These are phyloP conservation scores for Osmoderma eremita DNA, from an alignment of 2,888 invertebrate species.

Conservation along the genomic window DNA sequence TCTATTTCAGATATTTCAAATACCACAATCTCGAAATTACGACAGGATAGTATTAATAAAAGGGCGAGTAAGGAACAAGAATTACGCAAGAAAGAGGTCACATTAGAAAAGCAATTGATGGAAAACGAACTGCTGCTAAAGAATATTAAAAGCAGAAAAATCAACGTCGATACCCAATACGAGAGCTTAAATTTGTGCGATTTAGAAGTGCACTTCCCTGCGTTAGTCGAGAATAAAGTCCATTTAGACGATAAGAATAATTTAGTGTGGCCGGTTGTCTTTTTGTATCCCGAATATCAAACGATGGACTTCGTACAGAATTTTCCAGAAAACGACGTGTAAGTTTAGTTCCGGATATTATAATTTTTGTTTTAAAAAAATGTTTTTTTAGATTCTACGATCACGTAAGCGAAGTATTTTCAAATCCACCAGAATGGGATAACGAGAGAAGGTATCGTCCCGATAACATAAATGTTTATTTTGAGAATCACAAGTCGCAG, in stretches of 20 bases:
- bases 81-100: constrained; percentile 66
- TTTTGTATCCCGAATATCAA: constrained; percentile 89
- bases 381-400: constrained; percentile 67
- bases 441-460: constrained; percentile 70
- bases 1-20: constrained; percentile 70
- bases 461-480: constrained; percentile 75
- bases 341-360: constrained; percentile 51
- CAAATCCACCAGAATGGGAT: constrained; percentile 79
- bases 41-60: constrained; percentile 66
- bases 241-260: constrained; percentile 68
- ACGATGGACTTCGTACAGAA: constrained; percentile 88
- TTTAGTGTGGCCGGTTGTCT: constrained; percentile 87
- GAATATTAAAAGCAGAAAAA: constrained; percentile 63
- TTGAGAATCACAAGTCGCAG: constrained; percentile 73
- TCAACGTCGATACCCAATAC: constrained; percentile 66
- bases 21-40: constrained; percentile 67
- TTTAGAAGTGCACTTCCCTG: constrained; percentile 73
- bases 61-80: constrained; percentile 68
- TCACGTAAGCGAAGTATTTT: constrained; percentile 74
- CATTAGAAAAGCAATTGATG: constrained; percentile 62
- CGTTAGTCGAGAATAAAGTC: constrained; percentile 73
- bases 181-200: constrained; percentile 64
- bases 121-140: constrained; percentile 63
- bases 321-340: constrained; percentile 78
- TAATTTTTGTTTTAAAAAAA: neutral